phyloP scores from a whole-genome alignment of 2,888 invertebrate species.

The Steinernema carpocapsae region DNA sequence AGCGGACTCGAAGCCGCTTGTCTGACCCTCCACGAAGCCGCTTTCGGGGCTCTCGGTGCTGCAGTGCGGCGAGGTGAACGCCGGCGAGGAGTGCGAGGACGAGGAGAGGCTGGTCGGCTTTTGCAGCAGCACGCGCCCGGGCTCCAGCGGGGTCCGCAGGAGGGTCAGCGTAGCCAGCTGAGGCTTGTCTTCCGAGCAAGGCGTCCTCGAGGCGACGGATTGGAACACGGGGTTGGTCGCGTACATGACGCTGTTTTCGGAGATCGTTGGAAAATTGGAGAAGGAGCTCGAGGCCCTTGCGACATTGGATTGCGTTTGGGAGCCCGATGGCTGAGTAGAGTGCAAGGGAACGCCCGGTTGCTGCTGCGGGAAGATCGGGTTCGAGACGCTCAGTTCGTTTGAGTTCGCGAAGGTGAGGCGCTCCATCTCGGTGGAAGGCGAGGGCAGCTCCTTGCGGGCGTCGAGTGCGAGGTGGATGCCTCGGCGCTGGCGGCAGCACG shows the following conservation, averaged over 20 bases:
- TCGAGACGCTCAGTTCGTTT: constrained; percentile 12
- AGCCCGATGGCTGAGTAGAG: background rate
- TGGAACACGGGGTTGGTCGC: constrained; percentile 40
- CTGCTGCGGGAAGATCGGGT: constrained; percentile 1
- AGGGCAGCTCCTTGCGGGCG: constrained; percentile 58
- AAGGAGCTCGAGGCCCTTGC: background rate
- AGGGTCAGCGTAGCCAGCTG: background rate
- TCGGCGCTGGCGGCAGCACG: background rate
- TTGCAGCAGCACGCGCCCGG: background rate
- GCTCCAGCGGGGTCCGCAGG: background rate
- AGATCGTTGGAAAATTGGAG: constrained; percentile 26
- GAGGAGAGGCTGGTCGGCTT: constrained; percentile 11
- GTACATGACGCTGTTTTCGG: constrained; percentile 1
- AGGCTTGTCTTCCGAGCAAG: constrained; percentile 35
- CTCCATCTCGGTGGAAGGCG: constrained; percentile 67
- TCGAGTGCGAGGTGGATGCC: background rate
- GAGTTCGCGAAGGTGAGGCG: constrained; percentile 46
- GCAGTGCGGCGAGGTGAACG: constrained; percentile 21
- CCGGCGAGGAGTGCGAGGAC: background rate
- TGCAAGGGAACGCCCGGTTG: background rate
- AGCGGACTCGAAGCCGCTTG: constrained; percentile 13
- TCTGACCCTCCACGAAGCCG: constrained; percentile 19
- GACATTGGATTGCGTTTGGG: background rate
- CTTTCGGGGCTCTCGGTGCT: constrained; percentile 34
- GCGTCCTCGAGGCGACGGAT: background rate